A percentile compares a stretch with the other conserved stretches of the same genome.
phyloP scores from a whole-genome alignment of 2,888 invertebrate genomes.

The Callyntrura guangdongensis region DNA sequence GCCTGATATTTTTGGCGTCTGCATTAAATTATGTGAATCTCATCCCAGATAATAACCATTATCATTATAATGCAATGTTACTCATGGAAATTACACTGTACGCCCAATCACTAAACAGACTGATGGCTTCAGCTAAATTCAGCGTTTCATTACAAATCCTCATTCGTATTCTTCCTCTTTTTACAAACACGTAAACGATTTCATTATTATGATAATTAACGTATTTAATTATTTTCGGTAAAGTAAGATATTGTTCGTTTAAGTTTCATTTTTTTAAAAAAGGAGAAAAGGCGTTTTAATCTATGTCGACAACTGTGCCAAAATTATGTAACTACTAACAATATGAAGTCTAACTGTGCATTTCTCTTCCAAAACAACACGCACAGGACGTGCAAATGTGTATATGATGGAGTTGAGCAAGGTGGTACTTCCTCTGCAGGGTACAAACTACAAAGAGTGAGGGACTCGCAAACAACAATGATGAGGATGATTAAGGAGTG shows the following conservation, averaged over 20 bases:
- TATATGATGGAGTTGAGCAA: conserved; percentile 39
- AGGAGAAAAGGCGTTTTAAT: background rate
- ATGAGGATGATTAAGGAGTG: conserved; percentile 36
- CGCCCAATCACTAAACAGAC: conserved; percentile 1
- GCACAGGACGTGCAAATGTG: conserved; percentile 43
- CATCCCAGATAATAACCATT: conserved; percentile 2
- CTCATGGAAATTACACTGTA: conserved; percentile 67
- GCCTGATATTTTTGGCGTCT: conserved; percentile 28
- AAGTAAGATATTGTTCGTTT: background rate
- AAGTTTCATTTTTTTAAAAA: conserved; percentile 21
- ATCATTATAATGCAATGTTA: conserved; percentile 10
- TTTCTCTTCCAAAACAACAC: conserved; percentile 49
- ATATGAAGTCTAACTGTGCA: conserved; percentile 46
- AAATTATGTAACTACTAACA: conserved; percentile 61
- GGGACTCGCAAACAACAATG: background rate
- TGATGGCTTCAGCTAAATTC: conserved; percentile 36
- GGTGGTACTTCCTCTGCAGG: conserved; percentile 54
- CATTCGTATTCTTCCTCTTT: background rate
- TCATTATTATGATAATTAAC: conserved; percentile 34
- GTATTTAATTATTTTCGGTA: conserved; percentile 15
- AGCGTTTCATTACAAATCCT: conserved; percentile 13
- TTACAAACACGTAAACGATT: conserved; percentile 21
- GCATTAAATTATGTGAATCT: conserved; percentile 24
- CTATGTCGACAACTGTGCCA: background rate
- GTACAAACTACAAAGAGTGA: background rate